Evolutionary conservation across 2,888 invertebrate genomes (phyloP), one percentile per base, ranked within the genome.

Genomic region (Pelosia muscerda): DNA sequence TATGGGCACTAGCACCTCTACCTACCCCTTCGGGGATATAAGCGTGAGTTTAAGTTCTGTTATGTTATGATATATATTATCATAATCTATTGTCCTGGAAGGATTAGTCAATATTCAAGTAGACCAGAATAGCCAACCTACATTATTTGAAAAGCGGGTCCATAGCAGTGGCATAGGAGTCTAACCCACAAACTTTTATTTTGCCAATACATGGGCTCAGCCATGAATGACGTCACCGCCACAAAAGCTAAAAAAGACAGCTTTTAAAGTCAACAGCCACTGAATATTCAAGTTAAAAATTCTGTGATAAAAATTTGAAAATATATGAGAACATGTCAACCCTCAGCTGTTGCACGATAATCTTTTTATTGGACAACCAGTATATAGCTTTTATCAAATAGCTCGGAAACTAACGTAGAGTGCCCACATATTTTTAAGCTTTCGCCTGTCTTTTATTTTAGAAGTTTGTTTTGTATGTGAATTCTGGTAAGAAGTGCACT

Each of bases 321-420:
- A 49, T 49, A 2, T n/a, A 38, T 34, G 34, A 34, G 15, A 10
- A 2, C 5, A 42, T n/a, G 49, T 49, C 49, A 49, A 49, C n/a
- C n/a, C 23, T 34, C 59, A 69, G 71, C 69, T 63, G 60, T 13
- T 19, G 4, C 56, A 61, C 60, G 19, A 56, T 66, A 53, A 66
- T 66, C 59, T 74, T 71, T 73, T 74, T 76, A 71, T 71, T 68
- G 65, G 63, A 68, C 66, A 56, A 38, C 25, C 54, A 38, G 10
- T 57, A 49, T 55, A 65, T 59, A n/a, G 63, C 58, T 68, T 76
- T 71, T 63, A 73, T 73, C 63, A 68, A 66, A 64, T 67, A 64
- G 66, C 5, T 73, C 63, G 26, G 26, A 56, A 66, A 70, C 15
- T 63, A 42, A 54, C 38, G 26, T 34, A 19, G 23, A 59, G 49